Percentiles rank a stretch among this genome's conserved stretches.
phyloP scores from a whole-genome alignment of 2,797 vertebrate species.

The Hippocampus kuda region DNA sequence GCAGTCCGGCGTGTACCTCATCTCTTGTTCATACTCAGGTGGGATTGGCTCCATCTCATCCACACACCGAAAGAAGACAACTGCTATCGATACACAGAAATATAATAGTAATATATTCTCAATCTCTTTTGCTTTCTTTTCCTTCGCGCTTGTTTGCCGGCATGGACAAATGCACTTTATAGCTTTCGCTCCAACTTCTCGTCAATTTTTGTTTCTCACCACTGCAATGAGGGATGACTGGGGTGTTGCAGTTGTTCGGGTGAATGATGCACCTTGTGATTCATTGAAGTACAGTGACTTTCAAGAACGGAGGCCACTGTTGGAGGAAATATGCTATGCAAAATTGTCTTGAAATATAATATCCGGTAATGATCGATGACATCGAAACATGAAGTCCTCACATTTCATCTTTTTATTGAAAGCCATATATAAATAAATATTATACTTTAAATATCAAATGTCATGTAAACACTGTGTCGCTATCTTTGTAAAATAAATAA shows the following conservation, averaged over 20 bases:
- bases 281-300: not conserved
- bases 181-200: not conserved
- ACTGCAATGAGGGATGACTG: not conserved
- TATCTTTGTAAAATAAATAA: constrained; percentile 46
- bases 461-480: constrained; percentile 30
- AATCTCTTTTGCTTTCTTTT: no score
- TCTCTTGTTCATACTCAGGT: no score
- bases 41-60: no score
- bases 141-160: no score
- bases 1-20: no score
- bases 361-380: not conserved
- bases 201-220: not conserved
- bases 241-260: no score
- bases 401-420: constrained; percentile 49
- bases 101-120: no score
- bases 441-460: constrained; percentile 12
- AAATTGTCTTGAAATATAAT: not conserved
- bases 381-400: constrained; percentile 35
- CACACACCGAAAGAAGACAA: no score
- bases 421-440: constrained; percentile 19
- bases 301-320: not conserved
- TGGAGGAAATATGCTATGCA: not conserved
- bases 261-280: not conserved
- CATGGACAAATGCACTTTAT: not conserved
- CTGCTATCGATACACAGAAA: no score